phyloP scores from a whole-genome alignment of 2,888 invertebrate species.

The Phragmatobia fuliginosa region DNA sequence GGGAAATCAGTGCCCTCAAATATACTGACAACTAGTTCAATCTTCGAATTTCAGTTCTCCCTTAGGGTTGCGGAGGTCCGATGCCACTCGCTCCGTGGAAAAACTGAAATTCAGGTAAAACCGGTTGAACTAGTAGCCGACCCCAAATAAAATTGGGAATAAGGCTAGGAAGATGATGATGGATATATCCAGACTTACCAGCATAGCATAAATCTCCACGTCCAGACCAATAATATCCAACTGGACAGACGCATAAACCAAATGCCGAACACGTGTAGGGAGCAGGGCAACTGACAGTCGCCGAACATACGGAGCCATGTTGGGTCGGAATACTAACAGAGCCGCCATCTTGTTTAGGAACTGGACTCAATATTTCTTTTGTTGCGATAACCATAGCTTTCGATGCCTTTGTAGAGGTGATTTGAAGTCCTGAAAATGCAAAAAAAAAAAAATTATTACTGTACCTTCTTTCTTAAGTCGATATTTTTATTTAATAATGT shows the following conservation, averaged over 20 bases:
- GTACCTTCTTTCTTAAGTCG: too few relatives aligned
- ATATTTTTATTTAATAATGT: too few relatives aligned
- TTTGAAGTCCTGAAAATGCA: neutral
- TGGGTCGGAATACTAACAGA: constrained; percentile 8
- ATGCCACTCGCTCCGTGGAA: too few relatives aligned
- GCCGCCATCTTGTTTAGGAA: constrained; percentile 12
- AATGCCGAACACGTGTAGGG: constrained; percentile 65
- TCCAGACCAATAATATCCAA: constrained; percentile 67
- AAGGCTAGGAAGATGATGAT: neutral
- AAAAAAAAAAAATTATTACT: too few relatives aligned
- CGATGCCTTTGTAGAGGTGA: neutral
- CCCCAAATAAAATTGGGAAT: too few relatives aligned
- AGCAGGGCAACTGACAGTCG: constrained; percentile 44
- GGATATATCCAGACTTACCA: constrained; percentile 54
- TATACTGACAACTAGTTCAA: too few relatives aligned
- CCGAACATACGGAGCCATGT: constrained; percentile 56
- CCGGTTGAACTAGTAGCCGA: too few relatives aligned
- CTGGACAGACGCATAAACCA: constrained; percentile 70
- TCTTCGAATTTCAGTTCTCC: too few relatives aligned
- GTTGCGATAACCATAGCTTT: too few relatives aligned
- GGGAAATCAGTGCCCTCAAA: too few relatives aligned
- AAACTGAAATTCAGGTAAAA: too few relatives aligned
- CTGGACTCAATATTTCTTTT: neutral
- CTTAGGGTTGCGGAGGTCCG: too few relatives aligned
- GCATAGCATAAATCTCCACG: constrained; percentile 65